Conservation (phyloP, 2,888 invertebrate species). For the Gisinianus flammeolus region DNA sequence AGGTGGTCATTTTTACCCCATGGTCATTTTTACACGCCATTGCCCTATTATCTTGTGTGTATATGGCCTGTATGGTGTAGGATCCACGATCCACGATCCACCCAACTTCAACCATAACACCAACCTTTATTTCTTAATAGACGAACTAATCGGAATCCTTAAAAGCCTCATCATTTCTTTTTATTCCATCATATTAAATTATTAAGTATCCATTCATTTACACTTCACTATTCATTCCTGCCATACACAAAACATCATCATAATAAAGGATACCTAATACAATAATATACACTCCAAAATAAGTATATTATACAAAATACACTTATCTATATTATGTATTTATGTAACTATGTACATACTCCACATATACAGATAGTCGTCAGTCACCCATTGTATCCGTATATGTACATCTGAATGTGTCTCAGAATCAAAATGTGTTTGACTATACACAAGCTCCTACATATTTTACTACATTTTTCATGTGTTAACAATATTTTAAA, state of each 20-base stretch:
- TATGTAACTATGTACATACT: neutral
- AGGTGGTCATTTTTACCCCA: too few species aligned
- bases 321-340: neutral
- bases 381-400: too few species aligned
- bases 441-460: neutral
- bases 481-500: too few species aligned
- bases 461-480: too few species aligned
- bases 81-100: too few species aligned
- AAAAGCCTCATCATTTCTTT: constrained; percentile 25
- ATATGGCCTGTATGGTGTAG: too few species aligned
- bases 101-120: neutral
- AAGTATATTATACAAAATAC: neutral
- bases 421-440: too few species aligned
- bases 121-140: neutral
- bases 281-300: neutral
- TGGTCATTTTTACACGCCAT: too few species aligned
- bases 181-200: constrained; percentile 34
- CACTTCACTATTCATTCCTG: neutral
- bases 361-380: neutral
- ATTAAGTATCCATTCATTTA: constrained; percentile 35
- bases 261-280: neutral
- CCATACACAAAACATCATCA: neutral
- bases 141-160: constrained; percentile 28
- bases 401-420: too few species aligned
- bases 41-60: too few species aligned